Conservation (phyloP, 2,797 vertebrate species). For the Buceros bicornis region DNA sequence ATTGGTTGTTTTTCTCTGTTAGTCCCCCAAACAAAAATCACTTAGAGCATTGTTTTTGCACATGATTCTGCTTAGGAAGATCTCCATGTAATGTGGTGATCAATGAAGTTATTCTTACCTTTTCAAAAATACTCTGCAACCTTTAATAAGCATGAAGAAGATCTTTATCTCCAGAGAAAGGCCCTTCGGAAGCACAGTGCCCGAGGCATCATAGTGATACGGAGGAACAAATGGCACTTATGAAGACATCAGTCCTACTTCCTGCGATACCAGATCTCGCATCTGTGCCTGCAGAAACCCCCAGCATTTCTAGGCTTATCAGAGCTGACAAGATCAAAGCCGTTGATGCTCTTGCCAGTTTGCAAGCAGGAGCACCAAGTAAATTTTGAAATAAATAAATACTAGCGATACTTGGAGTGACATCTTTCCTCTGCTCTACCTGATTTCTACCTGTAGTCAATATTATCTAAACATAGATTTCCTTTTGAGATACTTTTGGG, state of each 20-base stretch:
- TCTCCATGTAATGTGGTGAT: not conserved
- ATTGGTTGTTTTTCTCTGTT: not conserved
- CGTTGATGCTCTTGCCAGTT: not conserved
- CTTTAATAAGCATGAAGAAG: constrained; percentile 17
- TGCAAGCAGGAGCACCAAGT: not conserved
- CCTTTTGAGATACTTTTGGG: not conserved
- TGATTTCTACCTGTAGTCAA: not conserved
- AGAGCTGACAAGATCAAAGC: constrained; percentile 4
- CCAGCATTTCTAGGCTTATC: not conserved
- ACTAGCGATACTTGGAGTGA: not conserved
- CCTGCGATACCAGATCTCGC: not conserved
- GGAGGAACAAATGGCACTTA: not conserved
- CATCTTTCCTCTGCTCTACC: not conserved
- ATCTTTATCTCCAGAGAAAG: constrained; percentile 3
- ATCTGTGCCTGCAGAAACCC: not conserved
- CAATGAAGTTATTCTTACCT: constrained; percentile 49
- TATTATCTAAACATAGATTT: not conserved
- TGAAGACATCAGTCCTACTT: constrained; percentile 7
- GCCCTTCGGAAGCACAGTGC: not conserved
- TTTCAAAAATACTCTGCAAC: not conserved
- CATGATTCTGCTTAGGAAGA: constrained; percentile 7
- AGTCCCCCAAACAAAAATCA: not conserved
- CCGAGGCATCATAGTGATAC: not conserved
- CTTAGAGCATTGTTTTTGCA: not conserved
- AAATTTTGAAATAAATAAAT: not conserved